Conservation (phyloP, 2,888 invertebrate species). For the Diloba caeruleocephala region DNA sequence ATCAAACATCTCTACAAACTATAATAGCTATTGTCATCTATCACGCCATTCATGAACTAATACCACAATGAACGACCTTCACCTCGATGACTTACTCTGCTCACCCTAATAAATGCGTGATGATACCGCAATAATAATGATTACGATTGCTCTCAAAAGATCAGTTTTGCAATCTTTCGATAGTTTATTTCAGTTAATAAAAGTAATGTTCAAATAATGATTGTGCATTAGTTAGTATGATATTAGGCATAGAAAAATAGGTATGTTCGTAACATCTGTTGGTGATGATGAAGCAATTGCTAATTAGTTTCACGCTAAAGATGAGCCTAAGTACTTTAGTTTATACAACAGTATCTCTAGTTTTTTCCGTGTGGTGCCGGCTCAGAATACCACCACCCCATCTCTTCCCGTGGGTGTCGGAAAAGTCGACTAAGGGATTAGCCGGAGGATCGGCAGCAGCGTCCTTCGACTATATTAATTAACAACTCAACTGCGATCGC, state of each 20-base stretch:
- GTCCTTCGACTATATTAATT: no score
- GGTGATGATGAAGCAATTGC: no score
- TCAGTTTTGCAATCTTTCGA: constrained; percentile 33
- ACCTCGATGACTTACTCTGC: constrained; percentile 37
- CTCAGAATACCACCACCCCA: no score
- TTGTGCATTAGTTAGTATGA: constrained; percentile 15
- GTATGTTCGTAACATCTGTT: constrained; percentile 1
- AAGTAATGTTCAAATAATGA: constrained; percentile 37
- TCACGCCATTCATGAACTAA: constrained; percentile 8
- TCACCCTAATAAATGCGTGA: constrained; percentile 37
- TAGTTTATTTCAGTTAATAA: constrained; percentile 36
- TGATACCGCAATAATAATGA: constrained; percentile 43
- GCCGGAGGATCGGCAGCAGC: no score
- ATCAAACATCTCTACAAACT: neutral
- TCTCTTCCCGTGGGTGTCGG: no score
- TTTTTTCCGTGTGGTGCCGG: no score
- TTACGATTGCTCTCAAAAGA: constrained; percentile 39
- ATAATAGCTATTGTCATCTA: constrained; percentile 31
- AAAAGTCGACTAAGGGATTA: no score
- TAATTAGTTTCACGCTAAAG: no score
- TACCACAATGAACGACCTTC: constrained; percentile 35
- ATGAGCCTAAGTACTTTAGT: no score
- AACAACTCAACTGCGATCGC: no score
- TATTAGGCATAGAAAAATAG: constrained; percentile 10
- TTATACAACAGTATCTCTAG: no score